Conservation (phyloP, 1,140 invertebrate genomes). For the Drosophila parvula region DNA sequence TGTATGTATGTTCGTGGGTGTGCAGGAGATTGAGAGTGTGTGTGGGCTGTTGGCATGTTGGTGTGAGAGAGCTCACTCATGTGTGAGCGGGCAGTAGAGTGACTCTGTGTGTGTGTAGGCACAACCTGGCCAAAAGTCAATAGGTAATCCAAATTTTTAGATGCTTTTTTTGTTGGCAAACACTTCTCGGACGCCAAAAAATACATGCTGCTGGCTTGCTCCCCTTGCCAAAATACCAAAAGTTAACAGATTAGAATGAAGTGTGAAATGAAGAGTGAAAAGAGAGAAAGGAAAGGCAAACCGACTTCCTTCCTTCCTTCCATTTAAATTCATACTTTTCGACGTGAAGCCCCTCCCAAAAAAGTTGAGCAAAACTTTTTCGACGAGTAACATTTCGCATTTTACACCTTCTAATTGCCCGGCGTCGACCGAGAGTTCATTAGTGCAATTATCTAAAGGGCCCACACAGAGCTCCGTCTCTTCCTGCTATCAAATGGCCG, state of each 20-base stretch:
- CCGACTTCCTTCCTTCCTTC: constrained; percentile 8
- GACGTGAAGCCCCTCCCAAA: neutral
- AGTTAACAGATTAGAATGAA: constrained; percentile 70
- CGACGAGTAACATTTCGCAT: constrained; percentile 31
- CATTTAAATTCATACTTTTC: constrained; percentile 23
- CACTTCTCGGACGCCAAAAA: constrained; percentile 3
- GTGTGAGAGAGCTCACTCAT: constrained; percentile 41
- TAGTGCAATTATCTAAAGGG: constrained; percentile 37
- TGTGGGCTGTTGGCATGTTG: constrained; percentile 8
- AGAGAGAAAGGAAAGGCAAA: constrained; percentile 3
- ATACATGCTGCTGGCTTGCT: neutral
- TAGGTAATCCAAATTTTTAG: constrained; percentile 71
- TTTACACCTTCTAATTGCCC: constrained; percentile 48
- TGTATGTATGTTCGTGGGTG: constrained; percentile 20
- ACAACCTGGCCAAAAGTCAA: constrained; percentile 60
- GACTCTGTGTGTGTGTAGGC: constrained; percentile 17
- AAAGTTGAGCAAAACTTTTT: constrained; percentile 29
- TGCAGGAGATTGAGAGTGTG: constrained; percentile 5
- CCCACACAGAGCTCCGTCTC: constrained; percentile 1
- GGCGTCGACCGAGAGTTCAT: constrained; percentile 29
- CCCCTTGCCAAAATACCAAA: constrained; percentile 50
- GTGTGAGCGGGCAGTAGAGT: constrained; percentile 33
- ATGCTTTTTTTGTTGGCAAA: constrained; percentile 46
- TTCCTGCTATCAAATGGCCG: constrained; percentile 36
- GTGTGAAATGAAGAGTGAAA: constrained; percentile 49